Evolutionary conservation across 2,113 vertebrate species (phyloP).

Genomic region (Rhegmatorhina hoffmannsi): DNA sequence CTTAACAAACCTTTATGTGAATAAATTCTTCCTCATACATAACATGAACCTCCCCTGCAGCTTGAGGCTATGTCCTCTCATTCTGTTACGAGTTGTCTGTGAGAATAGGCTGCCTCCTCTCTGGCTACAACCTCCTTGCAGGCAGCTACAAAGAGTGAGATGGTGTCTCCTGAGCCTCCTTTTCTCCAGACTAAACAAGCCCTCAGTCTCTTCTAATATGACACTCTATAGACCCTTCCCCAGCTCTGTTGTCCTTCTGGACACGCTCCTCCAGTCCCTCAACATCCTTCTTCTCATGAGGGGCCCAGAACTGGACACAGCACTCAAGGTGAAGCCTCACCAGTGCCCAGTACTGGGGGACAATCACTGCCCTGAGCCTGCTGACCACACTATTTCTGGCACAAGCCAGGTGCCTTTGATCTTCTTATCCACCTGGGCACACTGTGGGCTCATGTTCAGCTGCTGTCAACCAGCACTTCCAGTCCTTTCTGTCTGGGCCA

Average conservation of each 20-base stretch:
- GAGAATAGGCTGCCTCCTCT: not conserved
- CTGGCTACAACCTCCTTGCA: not conserved
- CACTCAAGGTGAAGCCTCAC: accelerated
- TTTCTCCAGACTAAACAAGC: accelerated
- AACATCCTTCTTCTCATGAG: accelerated
- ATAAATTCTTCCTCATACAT: not conserved
- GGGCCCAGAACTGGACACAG: accelerated
- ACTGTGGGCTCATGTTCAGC: not conserved
- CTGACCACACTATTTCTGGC: not conserved
- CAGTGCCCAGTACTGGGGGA: not conserved
- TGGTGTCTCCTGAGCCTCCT: not conserved
- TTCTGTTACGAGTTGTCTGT: accelerated
- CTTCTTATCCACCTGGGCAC: not conserved
- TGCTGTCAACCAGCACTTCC: not conserved
- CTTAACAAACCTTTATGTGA: not conserved
- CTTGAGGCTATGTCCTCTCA: not conserved
- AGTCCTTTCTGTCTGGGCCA: not conserved
- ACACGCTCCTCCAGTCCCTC: accelerated
- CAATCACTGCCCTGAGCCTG: not conserved
- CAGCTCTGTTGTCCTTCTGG: not conserved
- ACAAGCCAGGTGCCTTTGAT: not conserved
- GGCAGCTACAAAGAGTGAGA: not conserved
- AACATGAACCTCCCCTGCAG: not conserved
- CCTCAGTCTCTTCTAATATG: not conserved
- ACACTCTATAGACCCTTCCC: not conserved